Evolutionary conservation across 2,113 vertebrate genomes (phyloP), one percentile per base, ranked within the genome.

Genomic region (Paramormyrops kingsleyae): DNA sequence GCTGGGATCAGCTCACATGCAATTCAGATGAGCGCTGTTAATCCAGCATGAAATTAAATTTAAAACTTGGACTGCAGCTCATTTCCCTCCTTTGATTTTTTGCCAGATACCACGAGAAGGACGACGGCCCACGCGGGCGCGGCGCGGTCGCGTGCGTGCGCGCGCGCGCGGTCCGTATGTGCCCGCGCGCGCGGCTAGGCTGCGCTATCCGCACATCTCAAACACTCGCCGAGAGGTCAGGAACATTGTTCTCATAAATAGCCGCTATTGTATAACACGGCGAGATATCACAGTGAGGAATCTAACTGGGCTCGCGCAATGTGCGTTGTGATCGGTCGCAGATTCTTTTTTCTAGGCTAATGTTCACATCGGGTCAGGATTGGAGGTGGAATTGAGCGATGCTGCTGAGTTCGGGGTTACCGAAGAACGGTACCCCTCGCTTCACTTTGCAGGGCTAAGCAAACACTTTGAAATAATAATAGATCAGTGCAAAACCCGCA

Each of bases 11-110:
- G 92, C 94, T 94, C 93, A 94, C 94, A 94, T 95, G 94, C 95
- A 95, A 96, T 95, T 96, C 94, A 96, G 94, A 96, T 95, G 94
- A 96, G 94, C 95, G 92, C 93, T 31, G 92, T 94, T 96, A 96
- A 96, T 95, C 94, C 95, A 95, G 95, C 95, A 96, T 96, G 95
- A 96, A 96, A 96, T 95, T 95, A 95, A 95, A 95, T 95, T 94
- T 96, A 95, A 91, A 94, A 95, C 94, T 95, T 96, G 94, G 94
- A 94, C 93, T 92, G 93, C 93, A 93, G 93, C 90, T 92, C 93
- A 91, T 80, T 77, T 1, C 50, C 42, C 90, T 47, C 80, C 53
- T 88, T 56, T 88, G 90, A 90, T 90, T 88, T 86, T 86, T 50
- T 90, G 90, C 90, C 90, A 90, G 87, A 90, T 90, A 88, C 86